These are phyloP conservation scores for Cheracebus regulus DNA, from an alignment of 2,797 vertebrate genomes.

Conservation along the genomic window DNA sequence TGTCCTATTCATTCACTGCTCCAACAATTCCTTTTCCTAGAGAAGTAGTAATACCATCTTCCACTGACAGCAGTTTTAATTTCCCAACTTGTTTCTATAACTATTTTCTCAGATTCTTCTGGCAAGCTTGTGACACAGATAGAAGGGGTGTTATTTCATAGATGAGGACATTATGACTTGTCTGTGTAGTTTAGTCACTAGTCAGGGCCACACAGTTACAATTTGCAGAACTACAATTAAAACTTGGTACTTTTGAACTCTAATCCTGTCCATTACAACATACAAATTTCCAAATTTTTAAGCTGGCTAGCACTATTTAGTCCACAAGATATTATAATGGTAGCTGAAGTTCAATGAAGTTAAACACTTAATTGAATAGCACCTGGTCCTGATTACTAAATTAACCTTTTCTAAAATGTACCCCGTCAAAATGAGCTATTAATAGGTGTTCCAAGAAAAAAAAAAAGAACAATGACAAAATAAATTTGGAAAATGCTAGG, in stretches of 20 bases:
- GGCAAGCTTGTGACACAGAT: not conserved
- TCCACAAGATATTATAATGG: not conserved
- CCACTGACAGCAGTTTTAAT: not conserved
- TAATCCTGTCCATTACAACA: not conserved
- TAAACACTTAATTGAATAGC: not conserved
- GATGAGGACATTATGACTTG: not conserved
- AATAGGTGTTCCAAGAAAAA: not conserved
- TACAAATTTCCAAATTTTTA: constrained; percentile 17
- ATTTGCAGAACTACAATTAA: not conserved
- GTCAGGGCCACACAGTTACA: not conserved
- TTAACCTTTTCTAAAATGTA: constrained; percentile 24
- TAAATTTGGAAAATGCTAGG: not conserved
- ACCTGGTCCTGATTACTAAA: not conserved
- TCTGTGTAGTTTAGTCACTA: not conserved
- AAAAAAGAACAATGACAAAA: not conserved
- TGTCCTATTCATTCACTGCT: not conserved
- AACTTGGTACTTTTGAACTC: not conserved
- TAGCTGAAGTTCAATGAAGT: not conserved
- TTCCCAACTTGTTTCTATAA: constrained; percentile 30
- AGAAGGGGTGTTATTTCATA: not conserved
- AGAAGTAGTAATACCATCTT: not conserved
- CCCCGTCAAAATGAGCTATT: not conserved
- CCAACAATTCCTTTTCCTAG: not conserved
- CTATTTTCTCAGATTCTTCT: not conserved
- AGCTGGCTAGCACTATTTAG: not conserved